phyloP scores from a whole-genome alignment of 2,113 vertebrate species.

The Melospiza georgiana region DNA sequence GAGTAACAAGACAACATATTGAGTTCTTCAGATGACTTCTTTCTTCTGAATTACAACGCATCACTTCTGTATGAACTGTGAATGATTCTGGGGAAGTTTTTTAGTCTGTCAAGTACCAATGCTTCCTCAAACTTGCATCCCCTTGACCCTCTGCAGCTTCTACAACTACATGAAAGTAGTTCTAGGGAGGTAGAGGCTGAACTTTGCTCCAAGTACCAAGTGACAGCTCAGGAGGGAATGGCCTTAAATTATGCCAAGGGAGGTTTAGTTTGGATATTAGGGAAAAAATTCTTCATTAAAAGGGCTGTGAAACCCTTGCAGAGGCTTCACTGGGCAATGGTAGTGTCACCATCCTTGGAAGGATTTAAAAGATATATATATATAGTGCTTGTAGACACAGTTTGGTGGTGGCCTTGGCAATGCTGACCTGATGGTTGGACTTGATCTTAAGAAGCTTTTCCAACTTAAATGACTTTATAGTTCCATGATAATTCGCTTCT shows the following conservation, averaged over 20 bases:
- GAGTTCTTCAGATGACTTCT: background rate
- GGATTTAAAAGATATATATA: background rate
- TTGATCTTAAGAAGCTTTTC: background rate
- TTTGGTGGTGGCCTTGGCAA: background rate
- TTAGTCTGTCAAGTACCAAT: background rate
- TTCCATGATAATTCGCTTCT: accelerated
- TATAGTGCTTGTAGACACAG: background rate
- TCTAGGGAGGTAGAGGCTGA: background rate
- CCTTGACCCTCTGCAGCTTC: background rate
- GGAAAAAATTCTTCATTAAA: background rate
- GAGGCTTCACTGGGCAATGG: background rate
- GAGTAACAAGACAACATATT: background rate
- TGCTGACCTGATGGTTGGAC: background rate
- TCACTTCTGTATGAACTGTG: background rate
- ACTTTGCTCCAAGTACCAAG: background rate
- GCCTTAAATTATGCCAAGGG: background rate
- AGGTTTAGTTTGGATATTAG: background rate
- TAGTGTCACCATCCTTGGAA: background rate
- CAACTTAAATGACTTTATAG: background rate
- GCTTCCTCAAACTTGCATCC: background rate
- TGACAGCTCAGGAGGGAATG: background rate
- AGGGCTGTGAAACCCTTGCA: background rate
- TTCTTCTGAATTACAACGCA: accelerated
- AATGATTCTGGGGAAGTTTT: background rate
- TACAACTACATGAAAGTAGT: background rate